Evolutionary conservation across 2,113 vertebrate genomes (phyloP), one percentile per base, ranked within the genome.

Genomic region (Eleginops maclovinus): DNA sequence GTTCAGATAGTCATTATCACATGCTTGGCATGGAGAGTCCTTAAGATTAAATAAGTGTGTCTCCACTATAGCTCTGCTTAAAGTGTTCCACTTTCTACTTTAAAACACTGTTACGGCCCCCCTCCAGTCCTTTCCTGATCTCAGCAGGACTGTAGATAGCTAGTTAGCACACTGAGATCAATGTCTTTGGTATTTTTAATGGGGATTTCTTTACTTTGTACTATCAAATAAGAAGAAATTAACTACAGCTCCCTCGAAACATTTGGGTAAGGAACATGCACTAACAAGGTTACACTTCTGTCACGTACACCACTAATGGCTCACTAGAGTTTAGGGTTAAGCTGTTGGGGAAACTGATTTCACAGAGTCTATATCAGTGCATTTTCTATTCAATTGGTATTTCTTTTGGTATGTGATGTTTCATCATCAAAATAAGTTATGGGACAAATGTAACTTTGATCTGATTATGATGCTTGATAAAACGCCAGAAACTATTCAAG

Each of bases 1-100:
- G 56, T 68, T 71, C 17, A 62, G 49, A 75, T n/a, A 58, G 64
- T 67, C 74, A 67, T 88, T 91, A 92, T 91, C 82, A 87, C 75
- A 70, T 74, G 83, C 75, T 90, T 75, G 36, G 53, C 58, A 54
- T 74, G 65, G 83, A 74, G 67, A 75, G 41, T n/a, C 9, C 60
- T 63, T 75, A 36, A 36, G 31, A 36, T 36, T 8, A 36, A 36
- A 36, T 36, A 36, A 36, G 31, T 26, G 41, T 62, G n/a, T 28
- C 41, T 75, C 63, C 61, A 77, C 56, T 81, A 80, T 36, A 53
- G 51, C 44, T n/a, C 15, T 14, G 14, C 72, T 85, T 65, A 66
- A 84, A 61, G 22, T 36, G 61, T 43, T 81, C 81, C 64, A 51
- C 43, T 70, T 47, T 79, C n/a, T 65, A 41, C 19, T 36, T 77